Conservation (phyloP, 1,140 invertebrate genomes). For the Drosophila orosa region DNA sequence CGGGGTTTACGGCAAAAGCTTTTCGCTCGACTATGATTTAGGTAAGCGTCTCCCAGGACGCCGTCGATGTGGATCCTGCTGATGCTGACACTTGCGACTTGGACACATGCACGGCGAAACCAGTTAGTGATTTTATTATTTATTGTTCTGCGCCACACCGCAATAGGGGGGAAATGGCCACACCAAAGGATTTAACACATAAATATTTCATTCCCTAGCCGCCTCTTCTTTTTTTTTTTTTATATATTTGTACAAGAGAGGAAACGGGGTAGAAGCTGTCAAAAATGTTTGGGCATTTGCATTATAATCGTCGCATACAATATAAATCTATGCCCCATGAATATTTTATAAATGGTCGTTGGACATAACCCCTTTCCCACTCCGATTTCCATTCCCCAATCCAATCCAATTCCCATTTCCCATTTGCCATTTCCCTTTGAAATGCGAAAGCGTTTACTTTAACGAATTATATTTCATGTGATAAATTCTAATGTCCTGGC, state of each 20-base stretch:
- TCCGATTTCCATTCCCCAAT: background rate
- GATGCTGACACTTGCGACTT: slow-evolving; percentile 41
- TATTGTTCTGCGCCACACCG: slow-evolving; percentile 60
- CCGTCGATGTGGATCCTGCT: slow-evolving; percentile 26
- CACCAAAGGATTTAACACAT: slow-evolving; percentile 72
- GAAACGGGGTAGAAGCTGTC: slow-evolving; percentile 58
- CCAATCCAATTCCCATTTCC: slow-evolving; percentile 19
- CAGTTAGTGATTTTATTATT: slow-evolving; percentile 78
- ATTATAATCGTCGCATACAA: slow-evolving; percentile 75
- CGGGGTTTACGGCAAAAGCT: slow-evolving; percentile 60
- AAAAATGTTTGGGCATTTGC: slow-evolving; percentile 74
- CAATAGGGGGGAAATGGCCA: slow-evolving; percentile 12
- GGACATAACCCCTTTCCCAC: slow-evolving; percentile 9
- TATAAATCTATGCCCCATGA: slow-evolving; percentile 72
- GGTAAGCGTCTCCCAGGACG: slow-evolving; percentile 60
- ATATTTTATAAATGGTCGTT: slow-evolving; percentile 65
- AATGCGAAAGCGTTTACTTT: slow-evolving; percentile 56
- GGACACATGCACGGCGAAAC: slow-evolving; percentile 36
- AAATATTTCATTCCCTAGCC: slow-evolving; percentile 60
- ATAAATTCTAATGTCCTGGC: slow-evolving; percentile 68
- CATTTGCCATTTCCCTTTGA: slow-evolving; percentile 21
- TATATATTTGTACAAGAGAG: slow-evolving; percentile 7
- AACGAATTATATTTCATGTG: slow-evolving; percentile 68
- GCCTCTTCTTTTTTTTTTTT: slow-evolving; percentile 11
- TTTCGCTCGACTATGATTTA: slow-evolving; percentile 71